phyloP scores from a whole-genome alignment of 92 coral and sea anemone species.

The Epizoanthus stellaris region DNA sequence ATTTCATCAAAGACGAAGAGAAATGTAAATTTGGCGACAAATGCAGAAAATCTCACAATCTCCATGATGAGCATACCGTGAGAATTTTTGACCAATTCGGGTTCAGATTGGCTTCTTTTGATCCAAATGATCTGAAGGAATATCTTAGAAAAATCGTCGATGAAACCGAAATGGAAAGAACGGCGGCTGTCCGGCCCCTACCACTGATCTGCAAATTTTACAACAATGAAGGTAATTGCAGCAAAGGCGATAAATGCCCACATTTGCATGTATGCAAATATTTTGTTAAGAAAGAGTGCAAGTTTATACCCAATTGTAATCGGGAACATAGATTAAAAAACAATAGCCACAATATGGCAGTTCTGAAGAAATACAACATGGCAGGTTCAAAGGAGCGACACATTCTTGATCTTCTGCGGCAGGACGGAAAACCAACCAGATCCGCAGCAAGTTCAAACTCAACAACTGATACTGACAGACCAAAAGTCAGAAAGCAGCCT shows the following conservation, averaged over 20 bases:
- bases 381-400: conserved; percentile 31
- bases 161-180: conserved; percentile 76
- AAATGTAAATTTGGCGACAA: conserved; percentile 58
- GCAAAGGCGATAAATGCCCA: conserved; percentile 65
- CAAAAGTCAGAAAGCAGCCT: conserved; percentile 2
- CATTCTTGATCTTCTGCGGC: conserved; percentile 24
- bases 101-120: conserved; percentile 36
- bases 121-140: conserved; percentile 23
- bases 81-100: conserved; percentile 35
- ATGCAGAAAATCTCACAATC: conserved; percentile 73
- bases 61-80: conserved; percentile 60
- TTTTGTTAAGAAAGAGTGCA: conserved; percentile 78
- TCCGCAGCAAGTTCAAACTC: not conserved
- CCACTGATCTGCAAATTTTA: conserved; percentile 85
- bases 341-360: conserved; percentile 61
- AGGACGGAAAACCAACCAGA: not conserved
- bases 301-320: conserved; percentile 76
- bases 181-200: conserved; percentile 60
- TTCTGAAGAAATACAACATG: conserved; percentile 55
- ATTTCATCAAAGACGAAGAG: conserved; percentile 60
- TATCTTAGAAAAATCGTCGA: conserved; percentile 60
- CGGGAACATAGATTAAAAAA: conserved; percentile 69
- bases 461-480: not conserved
- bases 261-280: conserved; percentile 81
- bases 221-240: conserved; percentile 68